Base-by-base conservation (phyloP, 2,113 vertebrate species). In the human (Homo sapiens) region DNA sequence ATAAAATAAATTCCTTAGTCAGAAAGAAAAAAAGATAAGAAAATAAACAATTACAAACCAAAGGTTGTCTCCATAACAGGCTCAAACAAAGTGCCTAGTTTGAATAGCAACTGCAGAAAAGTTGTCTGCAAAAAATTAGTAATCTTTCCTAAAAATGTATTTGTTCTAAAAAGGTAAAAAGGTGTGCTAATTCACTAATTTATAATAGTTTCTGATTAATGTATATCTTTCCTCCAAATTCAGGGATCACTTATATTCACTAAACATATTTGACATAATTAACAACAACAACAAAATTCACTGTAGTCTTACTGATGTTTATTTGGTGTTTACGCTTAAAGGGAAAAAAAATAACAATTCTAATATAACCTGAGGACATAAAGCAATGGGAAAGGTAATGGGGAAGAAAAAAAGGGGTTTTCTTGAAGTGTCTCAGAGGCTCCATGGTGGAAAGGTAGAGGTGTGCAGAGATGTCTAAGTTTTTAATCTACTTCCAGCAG, bases 91-190 rank as follows among this genome's bases (percentile, higher is more conserved):
- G 45, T 11, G 9, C 11, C 50, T 32, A 0, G 11, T 50, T 81
- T 30, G 95, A 68, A 75, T 6, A 0, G 0, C 92, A 89, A 0
- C 0, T 7, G 59, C 12, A 86, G 25, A 86, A 90, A 92, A 68
- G 45, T 81, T 13, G 72, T 45, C 5, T 92, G 38, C 76, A 89
- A 43, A 4, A 79, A 79, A 79, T 25, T 14, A 61, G 4, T 64
- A 45, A 86, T 78, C 8, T 32, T 70, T 11, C 16, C n/a, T 52
- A 78, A 93, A 95, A 6, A 1, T 12, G 11, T 66, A 32, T 82
- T 86, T 93, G 40, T 80, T 43, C 64, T 43, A 16, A 90, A 64
- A 72, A 78, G 13, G 8, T 92, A 20, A 95, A 92, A 96, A 94
- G 81, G 14, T 50, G 1, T 7, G 14, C 16, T 20, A 70, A 45